Conservation (phyloP, 2,113 vertebrate genomes). For the Serranochromis macrocephalus region DNA sequence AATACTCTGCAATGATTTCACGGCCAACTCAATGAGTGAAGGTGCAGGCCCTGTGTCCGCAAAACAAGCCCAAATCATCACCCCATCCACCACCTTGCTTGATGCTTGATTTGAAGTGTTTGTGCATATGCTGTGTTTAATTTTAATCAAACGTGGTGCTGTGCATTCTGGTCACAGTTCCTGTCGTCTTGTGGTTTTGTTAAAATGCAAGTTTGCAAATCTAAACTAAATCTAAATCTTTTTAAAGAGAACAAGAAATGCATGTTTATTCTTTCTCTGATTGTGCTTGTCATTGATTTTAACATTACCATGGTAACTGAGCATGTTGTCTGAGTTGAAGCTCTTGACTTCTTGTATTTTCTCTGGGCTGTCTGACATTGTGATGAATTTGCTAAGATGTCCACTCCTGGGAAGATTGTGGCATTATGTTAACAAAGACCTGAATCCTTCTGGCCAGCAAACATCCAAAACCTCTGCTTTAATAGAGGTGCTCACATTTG, state of each 20-base stretch:
- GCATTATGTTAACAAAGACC: not conserved
- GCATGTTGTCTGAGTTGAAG: not conserved
- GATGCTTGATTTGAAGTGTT: not conserved
- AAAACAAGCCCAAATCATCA: not conserved
- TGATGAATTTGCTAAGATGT: not conserved
- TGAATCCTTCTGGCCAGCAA: not conserved
- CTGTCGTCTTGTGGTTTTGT: not conserved
- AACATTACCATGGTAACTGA: not conserved
- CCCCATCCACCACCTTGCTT: not conserved
- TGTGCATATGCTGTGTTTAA: not conserved
- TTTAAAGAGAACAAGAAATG: not conserved
- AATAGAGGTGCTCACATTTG: not conserved
- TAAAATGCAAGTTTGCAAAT: not conserved
- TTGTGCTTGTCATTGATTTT: not conserved
- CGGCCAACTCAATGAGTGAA: not conserved
- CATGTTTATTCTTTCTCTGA: not conserved
- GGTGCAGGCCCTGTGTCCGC: not conserved
- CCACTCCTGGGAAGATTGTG: not conserved
- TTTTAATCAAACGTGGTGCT: not conserved
- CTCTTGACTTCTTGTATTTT: not conserved
- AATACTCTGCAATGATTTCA: not conserved
- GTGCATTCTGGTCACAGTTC: not conserved
- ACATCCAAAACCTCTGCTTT: not conserved
- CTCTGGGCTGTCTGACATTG: not conserved
- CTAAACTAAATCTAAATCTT: not conserved